Base-by-base conservation (phyloP, 2,888 invertebrate genomes). In the Drosophila infuscata region DNA sequence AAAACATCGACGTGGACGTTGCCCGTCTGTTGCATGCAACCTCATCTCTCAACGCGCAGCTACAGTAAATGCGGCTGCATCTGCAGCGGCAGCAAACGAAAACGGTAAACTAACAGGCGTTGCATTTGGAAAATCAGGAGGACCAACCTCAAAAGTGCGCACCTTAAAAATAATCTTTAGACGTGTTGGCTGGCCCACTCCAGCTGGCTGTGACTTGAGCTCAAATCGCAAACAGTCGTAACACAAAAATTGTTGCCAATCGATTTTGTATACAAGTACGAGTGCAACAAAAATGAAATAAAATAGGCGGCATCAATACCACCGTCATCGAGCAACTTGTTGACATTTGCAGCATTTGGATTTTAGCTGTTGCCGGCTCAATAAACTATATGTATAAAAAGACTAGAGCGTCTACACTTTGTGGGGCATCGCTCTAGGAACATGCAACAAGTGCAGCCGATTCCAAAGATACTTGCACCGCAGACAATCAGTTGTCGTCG, bases 101-200 rank as follows among this genome's bases (percentile, higher is more conserved):
- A 90, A 88, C 88, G 84, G 89, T 88, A 88, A 90, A 88, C 90
- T 73, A 89, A 90, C 88, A 89, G 86, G 89, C 90, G 87, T 88
- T 90, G 86, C 88, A 82, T 85, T 88, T 81, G 88, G 88, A 90
- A 88, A 90, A 83, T 81, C 88, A 85, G 88, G 81, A 88, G 90
- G 90, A 88, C 88, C 90, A 87, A 87, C 87, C 87, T 90, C 90
- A 86, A 90, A 87, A 87, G 90, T 90, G 87, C 87, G 89, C 87
- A 87, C 87, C 87, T 87, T 86, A 90, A 87, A 90, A 89, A 86
- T 89, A 89, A 86, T 85, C 85, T 89, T 74, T 77, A 89, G 82
- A 88, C 82, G 81, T 82, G 76, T 88, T 82, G 83, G 82, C 79
- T 89, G 87, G 76, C 78, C 81, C 78, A 80, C 77, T 67, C 52